Evolutionary conservation across 2,113 vertebrate species (phyloP).

Genomic region (Melanerpes formicivorus): DNA sequence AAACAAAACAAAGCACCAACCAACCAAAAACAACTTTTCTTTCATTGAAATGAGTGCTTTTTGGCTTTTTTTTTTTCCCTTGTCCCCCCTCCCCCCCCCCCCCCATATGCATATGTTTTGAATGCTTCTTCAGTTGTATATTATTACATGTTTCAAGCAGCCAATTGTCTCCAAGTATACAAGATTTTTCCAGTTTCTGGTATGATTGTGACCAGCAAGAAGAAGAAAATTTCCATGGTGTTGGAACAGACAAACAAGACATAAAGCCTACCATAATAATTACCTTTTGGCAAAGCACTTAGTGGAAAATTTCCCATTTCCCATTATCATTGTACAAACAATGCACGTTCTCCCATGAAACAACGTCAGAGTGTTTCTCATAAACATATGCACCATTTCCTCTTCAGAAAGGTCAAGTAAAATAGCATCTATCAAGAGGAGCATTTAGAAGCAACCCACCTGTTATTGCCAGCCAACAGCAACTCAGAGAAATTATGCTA

Average conservation of each 20-base stretch:
- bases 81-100: too few species aligned
- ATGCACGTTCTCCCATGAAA: conserved; percentile 60
- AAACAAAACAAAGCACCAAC: too few species aligned
- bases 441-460: conserved; percentile 61
- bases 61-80: neutral
- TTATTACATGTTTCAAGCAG: neutral
- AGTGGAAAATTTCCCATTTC: conserved; percentile 63
- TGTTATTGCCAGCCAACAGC: conserved; percentile 52
- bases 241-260: conserved; percentile 43
- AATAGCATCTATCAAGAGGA: conserved; percentile 66
- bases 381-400: conserved; percentile 64
- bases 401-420: conserved; percentile 69
- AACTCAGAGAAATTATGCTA: conserved; percentile 39
- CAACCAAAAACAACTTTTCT: neutral
- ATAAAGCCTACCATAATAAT: conserved; percentile 35
- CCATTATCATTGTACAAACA: conserved; percentile 65
- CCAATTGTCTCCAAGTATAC: neutral
- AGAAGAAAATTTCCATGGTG: neutral
- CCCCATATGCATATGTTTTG: neutral
- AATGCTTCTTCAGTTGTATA: neutral
- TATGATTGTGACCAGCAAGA: neutral
- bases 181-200: conserved; percentile 22
- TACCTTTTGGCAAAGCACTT: conserved; percentile 49
- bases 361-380: conserved; percentile 57
- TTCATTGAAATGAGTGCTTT: neutral